Evolutionary conservation across 2,888 invertebrate species (phyloP).

Genomic region (Drosophila tanythrix): DNA sequence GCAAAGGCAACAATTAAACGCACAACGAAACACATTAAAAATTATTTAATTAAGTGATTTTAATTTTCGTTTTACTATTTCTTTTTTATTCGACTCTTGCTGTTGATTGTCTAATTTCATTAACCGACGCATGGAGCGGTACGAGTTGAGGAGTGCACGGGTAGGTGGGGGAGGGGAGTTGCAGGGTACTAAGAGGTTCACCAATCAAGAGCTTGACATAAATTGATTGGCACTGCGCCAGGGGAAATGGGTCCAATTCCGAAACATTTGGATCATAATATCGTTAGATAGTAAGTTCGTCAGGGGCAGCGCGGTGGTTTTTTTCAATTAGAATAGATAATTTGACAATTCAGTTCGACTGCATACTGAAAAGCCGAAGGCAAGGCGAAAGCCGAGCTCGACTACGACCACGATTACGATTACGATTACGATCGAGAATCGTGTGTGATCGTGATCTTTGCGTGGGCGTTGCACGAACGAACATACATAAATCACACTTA

Average conservation of each 20-base stretch:
- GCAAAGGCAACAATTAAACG: conserved; percentile 47
- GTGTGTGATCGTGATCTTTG: conserved; percentile 40
- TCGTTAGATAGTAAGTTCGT: conserved; percentile 26
- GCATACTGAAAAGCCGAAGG: conserved; percentile 3
- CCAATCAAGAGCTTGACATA: conserved; percentile 68
- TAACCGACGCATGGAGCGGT: conserved; percentile 49
- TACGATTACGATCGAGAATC: conserved; percentile 29
- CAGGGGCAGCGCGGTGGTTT: conserved; percentile 4
- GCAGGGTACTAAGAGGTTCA: conserved; percentile 44
- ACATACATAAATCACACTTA: conserved; percentile 70
- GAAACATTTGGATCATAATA: conserved; percentile 39
- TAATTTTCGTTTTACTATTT: conserved; percentile 62
- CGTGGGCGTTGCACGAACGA: conserved; percentile 54
- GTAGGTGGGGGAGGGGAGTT: neutral
- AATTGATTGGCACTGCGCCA: conserved; percentile 71
- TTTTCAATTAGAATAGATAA: conserved; percentile 68
- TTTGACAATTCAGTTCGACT: conserved; percentile 56
- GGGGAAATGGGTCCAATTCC: conserved; percentile 44
- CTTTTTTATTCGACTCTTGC: conserved; percentile 31
- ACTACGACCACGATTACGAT: neutral
- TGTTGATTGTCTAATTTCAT: conserved; percentile 78
- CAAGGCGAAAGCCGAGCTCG: conserved; percentile 14
- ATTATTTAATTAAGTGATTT: conserved; percentile 80
- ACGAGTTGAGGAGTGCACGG: neutral
- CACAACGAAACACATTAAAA: conserved; percentile 69